Conservation (phyloP, 2,797 vertebrate genomes). For the Danio jaintianensis region DNA sequence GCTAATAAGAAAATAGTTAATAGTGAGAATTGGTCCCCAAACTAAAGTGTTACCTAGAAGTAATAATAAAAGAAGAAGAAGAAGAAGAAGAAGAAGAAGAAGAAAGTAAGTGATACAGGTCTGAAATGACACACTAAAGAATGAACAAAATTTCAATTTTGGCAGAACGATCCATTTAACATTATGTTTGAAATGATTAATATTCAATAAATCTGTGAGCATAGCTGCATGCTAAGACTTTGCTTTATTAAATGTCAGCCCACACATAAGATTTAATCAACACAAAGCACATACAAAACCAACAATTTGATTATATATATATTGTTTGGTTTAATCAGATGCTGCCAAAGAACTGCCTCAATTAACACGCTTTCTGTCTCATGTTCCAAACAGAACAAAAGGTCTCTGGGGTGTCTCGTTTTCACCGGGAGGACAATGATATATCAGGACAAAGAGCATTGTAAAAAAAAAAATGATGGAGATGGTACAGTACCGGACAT, state of each 20-base stretch:
- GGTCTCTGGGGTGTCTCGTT: slow-evolving; percentile 2
- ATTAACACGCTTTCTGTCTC: neutral
- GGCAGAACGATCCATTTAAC: neutral
- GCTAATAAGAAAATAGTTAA: no score
- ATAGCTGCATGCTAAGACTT: neutral
- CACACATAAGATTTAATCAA: neutral
- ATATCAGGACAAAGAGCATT: slow-evolving; percentile 7
- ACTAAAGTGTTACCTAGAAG: no score
- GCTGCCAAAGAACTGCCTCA: neutral
- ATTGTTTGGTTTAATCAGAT: neutral
- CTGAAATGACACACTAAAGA: neutral
- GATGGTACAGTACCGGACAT: neutral
- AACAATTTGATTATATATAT: neutral
- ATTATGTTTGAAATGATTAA: neutral
- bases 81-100: no score
- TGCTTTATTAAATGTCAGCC: neutral
- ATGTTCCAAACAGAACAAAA: slow-evolving; percentile 20
- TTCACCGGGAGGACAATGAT: slow-evolving; percentile 1
- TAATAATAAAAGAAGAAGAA: no score
- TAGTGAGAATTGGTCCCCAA: no score
- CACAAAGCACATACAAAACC: neutral
- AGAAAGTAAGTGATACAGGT: neutral
- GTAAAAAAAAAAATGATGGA: neutral
- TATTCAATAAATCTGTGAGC: slow-evolving; percentile 3
- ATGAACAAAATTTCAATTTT: neutral